phyloP scores from a whole-genome alignment of 2,797 vertebrate species.

The Leuciscus waleckii region DNA sequence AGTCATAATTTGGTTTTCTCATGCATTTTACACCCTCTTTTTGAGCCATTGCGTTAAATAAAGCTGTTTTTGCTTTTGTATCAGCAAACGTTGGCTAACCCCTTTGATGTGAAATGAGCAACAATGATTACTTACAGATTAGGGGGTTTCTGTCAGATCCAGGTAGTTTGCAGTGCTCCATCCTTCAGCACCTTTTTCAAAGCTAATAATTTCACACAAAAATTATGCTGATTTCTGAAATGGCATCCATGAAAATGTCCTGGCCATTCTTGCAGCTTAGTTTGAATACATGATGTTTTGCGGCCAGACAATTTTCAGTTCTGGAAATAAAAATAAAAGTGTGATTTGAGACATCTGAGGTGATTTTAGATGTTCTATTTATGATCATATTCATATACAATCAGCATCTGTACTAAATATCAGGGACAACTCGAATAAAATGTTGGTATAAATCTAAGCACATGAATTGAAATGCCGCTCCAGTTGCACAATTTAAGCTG shows the following conservation, averaged over 20 bases:
- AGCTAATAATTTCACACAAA: background rate
- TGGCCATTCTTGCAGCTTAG: background rate
- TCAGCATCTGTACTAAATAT: background rate
- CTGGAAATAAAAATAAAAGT: background rate
- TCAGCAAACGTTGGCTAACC: background rate
- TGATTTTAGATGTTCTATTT: background rate
- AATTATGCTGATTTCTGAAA: background rate
- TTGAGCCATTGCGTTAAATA: background rate
- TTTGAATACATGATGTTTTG: background rate
- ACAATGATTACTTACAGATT: background rate
- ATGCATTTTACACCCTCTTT: background rate
- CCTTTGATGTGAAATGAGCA: background rate
- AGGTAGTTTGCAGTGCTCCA: background rate
- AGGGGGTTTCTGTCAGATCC: background rate
- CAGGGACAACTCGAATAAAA: background rate
- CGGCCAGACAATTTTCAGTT: background rate
- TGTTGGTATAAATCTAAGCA: background rate
- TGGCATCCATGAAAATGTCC: background rate
- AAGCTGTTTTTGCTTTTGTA: background rate
- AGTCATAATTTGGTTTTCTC: background rate
- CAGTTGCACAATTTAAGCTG: background rate
- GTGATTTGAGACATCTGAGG: background rate
- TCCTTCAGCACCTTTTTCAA: background rate
- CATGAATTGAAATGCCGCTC: background rate
- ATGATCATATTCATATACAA: background rate